Percentiles rank a stretch among this genome's conserved stretches.
phyloP scores from a whole-genome alignment of 1,140 invertebrate genomes.

The Pentalonia nigronervosa region DNA sequence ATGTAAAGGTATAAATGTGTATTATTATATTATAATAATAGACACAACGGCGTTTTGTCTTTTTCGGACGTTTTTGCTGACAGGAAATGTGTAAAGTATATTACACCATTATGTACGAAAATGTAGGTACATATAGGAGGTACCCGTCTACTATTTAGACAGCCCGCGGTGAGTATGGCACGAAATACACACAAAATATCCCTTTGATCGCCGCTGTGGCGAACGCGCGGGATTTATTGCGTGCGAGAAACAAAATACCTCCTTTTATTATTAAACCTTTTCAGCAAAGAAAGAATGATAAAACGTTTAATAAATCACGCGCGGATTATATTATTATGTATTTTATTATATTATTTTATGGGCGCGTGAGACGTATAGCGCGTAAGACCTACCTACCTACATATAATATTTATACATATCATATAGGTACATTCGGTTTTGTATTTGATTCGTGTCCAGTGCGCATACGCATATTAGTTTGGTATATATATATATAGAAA shows the following conservation, averaged over 20 bases:
- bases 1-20: too few relatives aligned
- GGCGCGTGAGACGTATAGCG: not conserved
- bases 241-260: conserved; percentile 28
- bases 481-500: not conserved
- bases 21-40: not conserved
- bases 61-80: conserved; percentile 18
- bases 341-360: not conserved
- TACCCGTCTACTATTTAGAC: not conserved
- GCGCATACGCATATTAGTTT: not conserved
- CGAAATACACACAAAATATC: not conserved
- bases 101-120: not conserved
- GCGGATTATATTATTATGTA: conserved; percentile 43
- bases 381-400: not conserved
- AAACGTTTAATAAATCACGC: conserved; percentile 57
- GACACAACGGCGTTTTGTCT: not conserved
- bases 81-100: conserved; percentile 31
- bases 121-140: too few relatives aligned
- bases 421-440: too few relatives aligned
- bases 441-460: not conserved
- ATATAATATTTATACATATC: too few relatives aligned
- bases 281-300: conserved; percentile 22
- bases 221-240: not conserved
- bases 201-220: not conserved
- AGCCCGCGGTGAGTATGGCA: not conserved
- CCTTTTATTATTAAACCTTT: conserved; percentile 42